Base-by-base conservation (phyloP, 2,888 invertebrate species). In the Synergus itoensis region DNA sequence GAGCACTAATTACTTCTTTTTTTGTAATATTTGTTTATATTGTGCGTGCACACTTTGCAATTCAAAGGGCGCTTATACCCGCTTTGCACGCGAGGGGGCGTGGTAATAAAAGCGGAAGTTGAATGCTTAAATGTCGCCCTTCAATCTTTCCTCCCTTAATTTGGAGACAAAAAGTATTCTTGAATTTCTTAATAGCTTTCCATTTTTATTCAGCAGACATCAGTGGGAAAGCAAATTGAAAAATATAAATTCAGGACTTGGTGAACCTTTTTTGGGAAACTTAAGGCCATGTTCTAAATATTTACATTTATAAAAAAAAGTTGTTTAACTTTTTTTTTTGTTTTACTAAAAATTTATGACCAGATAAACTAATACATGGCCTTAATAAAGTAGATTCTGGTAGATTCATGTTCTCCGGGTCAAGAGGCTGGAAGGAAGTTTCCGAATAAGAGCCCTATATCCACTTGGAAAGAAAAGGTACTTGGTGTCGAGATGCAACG, bases 31-130 rank as follows among this genome's bases (percentile, higher is more conserved):
- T 62, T 63, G 40, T 77, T 76, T 28, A 64, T 69, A 67, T 77
- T 12, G 62, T 80, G 73, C 62, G 77, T 73, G 79, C 80, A 64
- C 40, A 53, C 64, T 73, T 73, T 63, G 48, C 63, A 79, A 53
- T 45, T 69, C 69, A 16, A 45, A 45, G 7, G 16, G 4, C 28
- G 62, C 76, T 83, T 69, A 82, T 80, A 65, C 65, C 57, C 60
- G 67, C 63, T 64, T 62, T 62, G 77, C 87, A 86, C 85, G 86
- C 88, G 83, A 87, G 79, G 84, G 80, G 86, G 84, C 84, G 86
- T 84, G 87, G 82, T 83, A 80, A 79, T 73, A 79, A 81, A 81
- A 83, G 77, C 77, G 83, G 82, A 85, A 87, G 86, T 87, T 84
- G 82, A 85, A 85, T 86, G 84, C 86, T 84, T 87, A 84, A 86